Evolutionary conservation across 2,113 vertebrate genomes (phyloP).

Genomic region (Saimiri boliviensis): DNA sequence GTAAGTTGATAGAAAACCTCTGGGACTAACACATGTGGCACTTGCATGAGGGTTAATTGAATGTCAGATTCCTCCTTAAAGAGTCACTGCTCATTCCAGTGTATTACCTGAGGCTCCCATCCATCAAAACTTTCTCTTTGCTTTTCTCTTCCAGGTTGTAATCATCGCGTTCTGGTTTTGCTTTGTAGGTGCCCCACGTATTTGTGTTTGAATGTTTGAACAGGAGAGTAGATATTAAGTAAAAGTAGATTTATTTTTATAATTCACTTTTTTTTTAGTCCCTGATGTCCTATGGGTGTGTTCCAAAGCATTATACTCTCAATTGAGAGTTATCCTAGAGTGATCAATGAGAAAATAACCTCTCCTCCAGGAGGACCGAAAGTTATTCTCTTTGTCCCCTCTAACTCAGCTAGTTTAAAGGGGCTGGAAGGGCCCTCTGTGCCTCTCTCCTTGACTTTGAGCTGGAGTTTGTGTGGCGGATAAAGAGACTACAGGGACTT

Average conservation of each 20-base stretch:
- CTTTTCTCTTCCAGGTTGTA: not conserved
- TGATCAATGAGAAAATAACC: not conserved
- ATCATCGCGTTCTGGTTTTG: not conserved
- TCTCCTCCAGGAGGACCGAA: not conserved
- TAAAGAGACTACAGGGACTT: not conserved
- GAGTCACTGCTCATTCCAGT: not conserved
- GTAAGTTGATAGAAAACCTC: constrained; percentile 84
- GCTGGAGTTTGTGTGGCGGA: not conserved
- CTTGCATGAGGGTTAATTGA: constrained; percentile 27
- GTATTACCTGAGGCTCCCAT: not conserved
- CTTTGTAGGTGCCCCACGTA: not conserved
- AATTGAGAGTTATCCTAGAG: not conserved
- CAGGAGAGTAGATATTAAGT: not conserved
- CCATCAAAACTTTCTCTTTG: not conserved
- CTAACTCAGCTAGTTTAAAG: not conserved
- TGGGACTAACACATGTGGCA: not conserved
- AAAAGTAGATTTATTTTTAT: constrained; percentile 28
- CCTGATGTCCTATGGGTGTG: not conserved
- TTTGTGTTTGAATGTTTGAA: constrained; percentile 26
- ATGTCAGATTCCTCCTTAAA: not conserved
- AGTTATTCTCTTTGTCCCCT: not conserved
- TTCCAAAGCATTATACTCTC: not conserved
- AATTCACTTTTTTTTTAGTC: not conserved
- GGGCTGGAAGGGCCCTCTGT: not conserved
- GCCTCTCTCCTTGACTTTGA: not conserved